Base-by-base conservation (phyloP, 2,888 invertebrate species). In the Nomada ferruginata region DNA sequence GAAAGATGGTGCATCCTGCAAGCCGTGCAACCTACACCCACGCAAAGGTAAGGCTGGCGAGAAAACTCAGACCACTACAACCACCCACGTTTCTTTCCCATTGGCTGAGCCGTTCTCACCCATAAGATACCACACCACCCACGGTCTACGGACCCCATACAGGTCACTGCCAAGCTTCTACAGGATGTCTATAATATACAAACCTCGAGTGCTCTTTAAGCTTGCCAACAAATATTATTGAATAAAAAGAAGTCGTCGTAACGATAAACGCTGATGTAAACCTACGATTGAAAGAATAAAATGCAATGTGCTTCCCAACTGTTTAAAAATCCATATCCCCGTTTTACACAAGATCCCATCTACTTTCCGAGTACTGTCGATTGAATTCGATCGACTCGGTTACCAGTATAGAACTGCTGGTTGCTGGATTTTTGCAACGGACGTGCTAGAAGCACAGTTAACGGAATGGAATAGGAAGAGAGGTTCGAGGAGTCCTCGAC, bases 41-140 rank as follows among this genome's bases (percentile, higher is more conserved):
- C 92, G 89, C 90, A 84, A 86, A 87, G 82, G 83, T 85, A 88
- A 85, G 85, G 77, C 84, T 78, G 83, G 77, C 64, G 82, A 84
- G 87, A 89, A 89, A 87, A 90, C 80, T 81, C 76, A 71, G 85
- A 86, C 88, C 87, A 79, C 76, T 36, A 85, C 84, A 89, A 91
- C 91, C 92, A 93, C 92, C 92, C 92, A 92, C 92, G 91, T 91
- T 76, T 84, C 85, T 83, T 90, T 89, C 90, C 83, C 83, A 93
- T 93, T 93, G 93, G 93, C 83, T 88, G 89, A 86, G 76, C 71
- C 75, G 65, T 84, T 71, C 85, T 86, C 83, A 78, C 85, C 85
- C 87, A 85, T 83, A 73, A 74, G 85, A 88, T 89, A 83, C 84
- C 79, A 85, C 82, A 89, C 87, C 86, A 90, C 87, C 89, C 78